Percentiles rank a stretch among this genome's conserved stretches.
phyloP scores from a whole-genome alignment of 2,888 invertebrate genomes.

The Arenicola marina region DNA sequence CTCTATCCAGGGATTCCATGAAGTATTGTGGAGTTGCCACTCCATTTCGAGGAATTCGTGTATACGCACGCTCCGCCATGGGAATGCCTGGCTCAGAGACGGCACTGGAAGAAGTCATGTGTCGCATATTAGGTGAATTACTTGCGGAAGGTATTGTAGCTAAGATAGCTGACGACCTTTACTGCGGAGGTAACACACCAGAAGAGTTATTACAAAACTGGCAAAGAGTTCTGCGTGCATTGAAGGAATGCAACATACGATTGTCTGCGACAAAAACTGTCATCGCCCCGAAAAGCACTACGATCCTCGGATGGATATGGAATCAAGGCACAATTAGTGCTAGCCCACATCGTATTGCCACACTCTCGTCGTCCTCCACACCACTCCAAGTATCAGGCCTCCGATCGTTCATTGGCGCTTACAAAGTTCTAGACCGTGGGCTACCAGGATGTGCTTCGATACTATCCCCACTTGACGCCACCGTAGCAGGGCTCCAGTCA shows the following conservation, averaged over 20 bases:
- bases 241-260: conserved; percentile 7
- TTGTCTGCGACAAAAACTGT: neutral
- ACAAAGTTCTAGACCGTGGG: neutral
- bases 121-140: conserved; percentile 27
- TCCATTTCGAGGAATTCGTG: conserved; percentile 16
- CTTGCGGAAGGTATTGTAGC: conserved; percentile 21
- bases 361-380: neutral
- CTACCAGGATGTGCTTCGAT: neutral
- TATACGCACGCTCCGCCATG: conserved; percentile 27
- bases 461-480: neutral
- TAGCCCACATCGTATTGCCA: conserved; percentile 12
- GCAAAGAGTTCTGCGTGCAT: conserved; percentile 22
- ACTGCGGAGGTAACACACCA: conserved; percentile 8
- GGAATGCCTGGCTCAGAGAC: conserved; percentile 32
- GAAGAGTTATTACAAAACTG: conserved; percentile 20
- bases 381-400: neutral
- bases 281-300: neutral
- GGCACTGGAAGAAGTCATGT: conserved; percentile 28
- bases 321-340: neutral
- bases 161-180: conserved; percentile 25
- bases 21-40: conserved; percentile 13
- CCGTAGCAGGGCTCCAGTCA: neutral
- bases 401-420: conserved; percentile 3
- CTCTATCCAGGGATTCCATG: conserved; percentile 8
- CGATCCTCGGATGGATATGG: conserved; percentile 13